Evolutionary conservation across 2,113 vertebrate genomes (phyloP).

Genomic region (Condylura cristata): DNA sequence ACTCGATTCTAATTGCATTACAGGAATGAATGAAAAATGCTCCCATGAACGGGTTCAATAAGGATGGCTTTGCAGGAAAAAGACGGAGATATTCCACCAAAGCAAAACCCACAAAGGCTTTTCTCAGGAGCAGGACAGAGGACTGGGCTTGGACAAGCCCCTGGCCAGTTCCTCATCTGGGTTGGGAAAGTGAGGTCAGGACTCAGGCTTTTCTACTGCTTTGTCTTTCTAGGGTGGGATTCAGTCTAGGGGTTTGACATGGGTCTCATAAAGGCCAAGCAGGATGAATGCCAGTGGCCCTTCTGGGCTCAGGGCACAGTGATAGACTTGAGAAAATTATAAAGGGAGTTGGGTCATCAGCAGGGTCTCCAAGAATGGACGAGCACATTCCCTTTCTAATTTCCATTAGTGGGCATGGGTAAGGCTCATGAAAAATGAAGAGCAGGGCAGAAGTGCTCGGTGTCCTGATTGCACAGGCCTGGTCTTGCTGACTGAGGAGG

Average conservation of each 20-base stretch:
- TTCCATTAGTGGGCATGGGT: neutral
- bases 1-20: constrained; percentile 51
- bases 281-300: neutral
- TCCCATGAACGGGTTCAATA: neutral
- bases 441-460: neutral
- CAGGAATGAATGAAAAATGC: constrained; percentile 53
- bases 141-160: neutral
- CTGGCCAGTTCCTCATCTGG: neutral
- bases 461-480: neutral
- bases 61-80: constrained; percentile 4
- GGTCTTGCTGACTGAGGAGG: neutral
- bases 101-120: neutral
- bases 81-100: neutral
- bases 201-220: neutral
- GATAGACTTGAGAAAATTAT: neutral
- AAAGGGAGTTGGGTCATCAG: neutral
- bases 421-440: neutral
- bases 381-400: neutral
- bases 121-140: neutral
- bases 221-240: neutral
- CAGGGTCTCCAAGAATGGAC: neutral
- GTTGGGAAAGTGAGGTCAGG: neutral
- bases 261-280: neutral
- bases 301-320: neutral
- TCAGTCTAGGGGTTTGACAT: accelerated